Percentiles rank a stretch among this genome's conserved stretches.
phyloP scores from a whole-genome alignment of 64 coral and sea anemone species.

The Cladopsammia gracilis region DNA sequence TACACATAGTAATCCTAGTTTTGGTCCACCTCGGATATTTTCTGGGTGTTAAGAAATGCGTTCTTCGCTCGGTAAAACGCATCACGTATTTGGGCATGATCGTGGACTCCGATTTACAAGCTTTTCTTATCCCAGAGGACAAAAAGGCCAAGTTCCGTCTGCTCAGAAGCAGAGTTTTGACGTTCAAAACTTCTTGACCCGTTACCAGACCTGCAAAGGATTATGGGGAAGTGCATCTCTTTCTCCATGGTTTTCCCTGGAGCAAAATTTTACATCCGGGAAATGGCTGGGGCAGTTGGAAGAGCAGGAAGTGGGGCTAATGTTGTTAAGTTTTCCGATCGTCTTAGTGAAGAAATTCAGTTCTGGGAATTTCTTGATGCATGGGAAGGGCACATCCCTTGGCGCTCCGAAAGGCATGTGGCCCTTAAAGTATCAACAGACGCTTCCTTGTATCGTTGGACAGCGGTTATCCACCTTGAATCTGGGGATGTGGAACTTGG shows the following conservation, averaged over 20 bases:
- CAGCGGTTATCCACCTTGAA: no score
- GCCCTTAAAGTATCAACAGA: no score
- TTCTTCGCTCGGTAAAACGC: not conserved
- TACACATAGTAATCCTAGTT: not conserved
- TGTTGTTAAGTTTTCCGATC: no score
- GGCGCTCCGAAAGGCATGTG: no score
- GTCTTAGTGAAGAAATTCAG: no score
- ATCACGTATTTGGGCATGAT: conserved; percentile 4
- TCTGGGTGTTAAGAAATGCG: conserved; percentile 17
- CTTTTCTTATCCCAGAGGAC: conserved; percentile 19
- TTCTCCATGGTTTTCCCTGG: conserved; percentile 33
- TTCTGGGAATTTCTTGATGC: no score
- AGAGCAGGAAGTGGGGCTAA: no score
- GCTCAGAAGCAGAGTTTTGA: not conserved
- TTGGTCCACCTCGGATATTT: conserved; percentile 20
- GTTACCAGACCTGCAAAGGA: not conserved
- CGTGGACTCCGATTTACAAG: not conserved
- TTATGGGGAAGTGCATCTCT: conserved; percentile 49
- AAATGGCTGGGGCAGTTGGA: no score
- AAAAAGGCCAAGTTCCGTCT: not conserved
- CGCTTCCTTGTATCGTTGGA: no score
- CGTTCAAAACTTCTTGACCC: not conserved
- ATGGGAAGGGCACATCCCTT: no score
- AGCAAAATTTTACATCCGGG: conserved; percentile 38
- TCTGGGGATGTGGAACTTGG: no score